A percentile compares a stretch with the other conserved stretches of the same genome.
Conservation (phyloP, 2,113 vertebrate species). For the Setophaga petechia region DNA sequence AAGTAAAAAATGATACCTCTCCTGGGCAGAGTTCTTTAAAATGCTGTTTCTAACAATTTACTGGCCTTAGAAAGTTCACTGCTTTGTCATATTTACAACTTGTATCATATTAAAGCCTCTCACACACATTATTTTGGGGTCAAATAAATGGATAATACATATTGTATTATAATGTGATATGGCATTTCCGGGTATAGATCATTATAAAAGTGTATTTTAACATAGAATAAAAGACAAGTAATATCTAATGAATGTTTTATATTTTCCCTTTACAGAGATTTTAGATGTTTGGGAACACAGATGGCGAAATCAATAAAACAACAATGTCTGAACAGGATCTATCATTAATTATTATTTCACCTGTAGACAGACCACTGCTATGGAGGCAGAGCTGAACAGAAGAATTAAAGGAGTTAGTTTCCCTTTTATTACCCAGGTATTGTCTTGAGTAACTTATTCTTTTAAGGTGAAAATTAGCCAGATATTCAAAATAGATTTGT, state of each 20-base stretch:
- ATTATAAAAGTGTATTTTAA: neutral
- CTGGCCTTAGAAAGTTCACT: slow-evolving; percentile 4
- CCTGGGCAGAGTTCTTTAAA: slow-evolving; percentile 9
- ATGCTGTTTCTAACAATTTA: slow-evolving; percentile 15
- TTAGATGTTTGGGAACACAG: neutral
- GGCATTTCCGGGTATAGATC: neutral
- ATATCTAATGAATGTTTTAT: neutral
- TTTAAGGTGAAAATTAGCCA: neutral
- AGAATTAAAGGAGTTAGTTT: neutral
- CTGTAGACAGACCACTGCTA: neutral
- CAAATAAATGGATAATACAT: neutral
- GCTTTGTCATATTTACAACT: neutral
- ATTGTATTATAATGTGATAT: neutral
- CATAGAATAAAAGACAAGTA: neutral
- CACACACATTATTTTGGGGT: neutral
- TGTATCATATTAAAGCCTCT: neutral
- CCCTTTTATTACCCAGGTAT: neutral
- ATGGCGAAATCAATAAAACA: neutral
- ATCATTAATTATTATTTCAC: neutral
- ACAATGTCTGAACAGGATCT: neutral
- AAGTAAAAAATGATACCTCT: slow-evolving; percentile 32
- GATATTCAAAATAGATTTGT: neutral
- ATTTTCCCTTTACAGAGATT: neutral
- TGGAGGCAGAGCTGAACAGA: neutral
- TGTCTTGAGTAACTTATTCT: neutral